A percentile compares a stretch with the other conserved stretches of the same genome.
phyloP scores from a whole-genome alignment of 2,797 vertebrate genomes.

The Telmatherina bonti region DNA sequence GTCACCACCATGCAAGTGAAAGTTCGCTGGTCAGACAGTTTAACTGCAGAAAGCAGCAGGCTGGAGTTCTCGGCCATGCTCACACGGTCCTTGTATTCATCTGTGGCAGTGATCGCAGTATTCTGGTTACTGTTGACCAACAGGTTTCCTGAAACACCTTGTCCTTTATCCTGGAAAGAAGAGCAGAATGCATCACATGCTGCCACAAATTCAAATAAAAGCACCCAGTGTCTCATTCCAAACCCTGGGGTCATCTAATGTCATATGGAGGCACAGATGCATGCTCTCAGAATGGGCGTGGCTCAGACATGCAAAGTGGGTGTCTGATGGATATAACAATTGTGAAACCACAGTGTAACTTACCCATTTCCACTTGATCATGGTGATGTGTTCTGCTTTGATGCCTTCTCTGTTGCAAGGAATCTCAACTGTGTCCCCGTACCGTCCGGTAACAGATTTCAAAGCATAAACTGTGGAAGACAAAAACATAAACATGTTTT shows the following conservation, averaged over 20 bases:
- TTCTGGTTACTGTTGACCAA: slow-evolving; percentile 60
- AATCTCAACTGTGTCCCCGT: slow-evolving; percentile 77
- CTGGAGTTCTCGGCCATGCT: slow-evolving; percentile 67
- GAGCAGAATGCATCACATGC: slow-evolving; percentile 39
- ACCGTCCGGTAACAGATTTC: slow-evolving; percentile 62
- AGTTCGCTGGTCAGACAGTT: slow-evolving; percentile 81
- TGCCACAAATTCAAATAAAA: slow-evolving; percentile 44
- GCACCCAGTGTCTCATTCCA: slow-evolving; percentile 3
- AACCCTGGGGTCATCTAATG: slow-evolving; percentile 6
- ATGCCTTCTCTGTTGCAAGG: slow-evolving; percentile 71
- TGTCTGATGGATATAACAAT: slow-evolving; percentile 54
- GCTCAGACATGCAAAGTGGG: slow-evolving; percentile 64
- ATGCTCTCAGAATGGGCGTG: slow-evolving; percentile 68
- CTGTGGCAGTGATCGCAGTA: slow-evolving; percentile 16
- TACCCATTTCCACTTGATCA: slow-evolving; percentile 87
- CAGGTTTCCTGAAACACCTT: slow-evolving; percentile 64
- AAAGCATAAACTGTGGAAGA: slow-evolving; percentile 61
- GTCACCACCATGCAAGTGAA: slow-evolving; percentile 93
- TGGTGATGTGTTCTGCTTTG: slow-evolving; percentile 30
- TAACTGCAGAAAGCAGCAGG: slow-evolving; percentile 69
- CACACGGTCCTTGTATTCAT: slow-evolving; percentile 74
- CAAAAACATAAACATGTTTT: slow-evolving; percentile 36
- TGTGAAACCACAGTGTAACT: slow-evolving; percentile 65
- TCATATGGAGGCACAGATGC: slow-evolving; percentile 60
- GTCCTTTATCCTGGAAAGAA: slow-evolving; percentile 68